These are phyloP conservation scores for Plutomurus gul DNA, from an alignment of 1,140 invertebrate species.

Conservation along the genomic window DNA sequence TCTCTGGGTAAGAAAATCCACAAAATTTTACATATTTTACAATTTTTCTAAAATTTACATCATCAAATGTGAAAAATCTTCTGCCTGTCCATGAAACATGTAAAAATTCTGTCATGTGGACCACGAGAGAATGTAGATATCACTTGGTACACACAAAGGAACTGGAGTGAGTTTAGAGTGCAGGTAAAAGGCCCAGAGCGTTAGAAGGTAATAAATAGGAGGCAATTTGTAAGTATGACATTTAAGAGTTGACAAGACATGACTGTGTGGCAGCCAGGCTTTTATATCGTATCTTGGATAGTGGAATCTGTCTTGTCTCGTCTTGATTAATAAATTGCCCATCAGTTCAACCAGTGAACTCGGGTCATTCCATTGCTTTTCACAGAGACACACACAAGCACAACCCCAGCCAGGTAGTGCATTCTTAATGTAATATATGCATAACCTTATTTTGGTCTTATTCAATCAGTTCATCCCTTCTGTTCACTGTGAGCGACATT, in stretches of 20 bases:
- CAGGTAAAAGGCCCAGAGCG: no score
- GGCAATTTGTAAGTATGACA: not conserved
- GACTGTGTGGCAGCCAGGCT: not conserved
- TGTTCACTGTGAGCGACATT: not conserved
- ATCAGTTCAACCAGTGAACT: not conserved
- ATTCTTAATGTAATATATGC: not conserved
- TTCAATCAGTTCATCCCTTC: not conserved
- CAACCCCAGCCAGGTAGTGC: not conserved
- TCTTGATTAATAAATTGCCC: constrained; percentile 25
- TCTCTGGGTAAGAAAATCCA: constrained; percentile 24
- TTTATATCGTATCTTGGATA: no score
- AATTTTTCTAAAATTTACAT: no score
- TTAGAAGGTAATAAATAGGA: not conserved
- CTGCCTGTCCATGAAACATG: no score
- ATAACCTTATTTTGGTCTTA: not conserved
- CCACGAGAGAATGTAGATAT: no score
- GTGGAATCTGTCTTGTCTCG: not conserved
- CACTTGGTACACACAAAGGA: no score
- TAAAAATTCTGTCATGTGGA: no score
- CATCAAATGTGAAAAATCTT: no score
- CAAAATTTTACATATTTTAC: not conserved
- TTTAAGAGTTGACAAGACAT: not conserved
- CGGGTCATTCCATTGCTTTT: not conserved
- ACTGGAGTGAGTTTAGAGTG: no score
- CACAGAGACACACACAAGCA: no score